Conservation (phyloP, 2,888 invertebrate species). For the Papilio gigon region DNA sequence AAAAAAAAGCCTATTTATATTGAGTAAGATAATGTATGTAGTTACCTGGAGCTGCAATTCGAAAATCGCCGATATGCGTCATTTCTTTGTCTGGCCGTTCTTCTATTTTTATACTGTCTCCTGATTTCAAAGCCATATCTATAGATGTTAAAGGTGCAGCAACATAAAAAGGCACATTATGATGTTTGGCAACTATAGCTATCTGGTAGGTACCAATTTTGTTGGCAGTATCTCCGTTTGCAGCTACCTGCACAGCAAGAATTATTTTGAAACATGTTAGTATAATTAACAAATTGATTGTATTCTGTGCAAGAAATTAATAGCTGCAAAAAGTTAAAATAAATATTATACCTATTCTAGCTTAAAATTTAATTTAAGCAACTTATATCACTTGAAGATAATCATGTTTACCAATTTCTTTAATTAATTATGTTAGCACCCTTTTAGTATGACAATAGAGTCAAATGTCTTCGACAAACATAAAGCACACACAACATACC, state of each 20-base stretch:
- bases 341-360: too few species aligned
- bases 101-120: slow-evolving; percentile 95
- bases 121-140: slow-evolving; percentile 89
- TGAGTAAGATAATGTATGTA: neutral
- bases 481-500: slow-evolving; percentile 70
- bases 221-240: slow-evolving; percentile 99
- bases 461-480: neutral
- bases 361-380: too few species aligned
- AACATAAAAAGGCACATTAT: slow-evolving; percentile 96
- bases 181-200: slow-evolving; percentile 94
- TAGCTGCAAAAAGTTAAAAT: too few species aligned
- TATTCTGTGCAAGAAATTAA: too few species aligned
- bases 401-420: too few species aligned
- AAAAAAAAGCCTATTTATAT: too few species aligned
- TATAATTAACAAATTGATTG: neutral
- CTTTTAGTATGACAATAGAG: too few species aligned
- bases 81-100: slow-evolving; percentile 95
- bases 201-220: slow-evolving; percentile 99
- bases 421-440: too few species aligned
- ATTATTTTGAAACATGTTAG: neutral
- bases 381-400: too few species aligned
- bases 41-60: slow-evolving; percentile 93
- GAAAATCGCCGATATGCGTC: slow-evolving; percentile 92
- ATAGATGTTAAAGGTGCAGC: slow-evolving; percentile 97
- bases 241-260: slow-evolving; percentile 84